Conservation (phyloP, 2,888 invertebrate species). For the Polyploca ridens region DNA sequence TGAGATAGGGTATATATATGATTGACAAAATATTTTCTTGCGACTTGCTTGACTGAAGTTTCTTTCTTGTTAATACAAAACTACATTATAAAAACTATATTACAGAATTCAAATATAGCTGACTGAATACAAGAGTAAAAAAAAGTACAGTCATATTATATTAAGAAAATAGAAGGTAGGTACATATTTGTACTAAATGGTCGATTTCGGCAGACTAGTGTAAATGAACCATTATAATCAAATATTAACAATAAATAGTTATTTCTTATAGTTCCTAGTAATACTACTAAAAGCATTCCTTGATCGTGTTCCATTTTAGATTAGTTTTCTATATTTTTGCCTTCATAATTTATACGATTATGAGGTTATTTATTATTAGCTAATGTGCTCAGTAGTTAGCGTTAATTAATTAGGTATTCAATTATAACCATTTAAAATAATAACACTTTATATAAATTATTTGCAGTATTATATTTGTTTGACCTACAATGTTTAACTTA, state of each 20-base stretch:
- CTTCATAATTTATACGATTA: slow-evolving; percentile 59
- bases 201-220: background rate
- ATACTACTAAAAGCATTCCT: background rate
- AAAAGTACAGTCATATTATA: background rate
- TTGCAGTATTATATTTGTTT: too few species aligned
- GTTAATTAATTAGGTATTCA: background rate
- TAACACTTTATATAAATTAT: background rate
- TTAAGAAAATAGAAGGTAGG: background rate
- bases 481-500: background rate
- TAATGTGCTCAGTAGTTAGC: slow-evolving; percentile 8
- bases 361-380: slow-evolving; percentile 27
- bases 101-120: too few species aligned
- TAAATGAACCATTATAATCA: background rate
- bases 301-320: slow-evolving; percentile 31
- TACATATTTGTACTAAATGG: background rate
- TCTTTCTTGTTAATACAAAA: too few species aligned
- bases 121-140: too few species aligned
- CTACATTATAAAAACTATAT: too few species aligned
- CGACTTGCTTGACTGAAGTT: too few species aligned
- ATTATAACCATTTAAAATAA: background rate
- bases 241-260: background rate
- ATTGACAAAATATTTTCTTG: too few species aligned
- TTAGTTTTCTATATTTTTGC: slow-evolving; percentile 27
- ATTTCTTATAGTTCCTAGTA: slow-evolving; percentile 6
- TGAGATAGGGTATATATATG: too few species aligned